Evolutionary conservation across 1,140 invertebrate genomes (phyloP).

Genomic region (Cydia pomonella): DNA sequence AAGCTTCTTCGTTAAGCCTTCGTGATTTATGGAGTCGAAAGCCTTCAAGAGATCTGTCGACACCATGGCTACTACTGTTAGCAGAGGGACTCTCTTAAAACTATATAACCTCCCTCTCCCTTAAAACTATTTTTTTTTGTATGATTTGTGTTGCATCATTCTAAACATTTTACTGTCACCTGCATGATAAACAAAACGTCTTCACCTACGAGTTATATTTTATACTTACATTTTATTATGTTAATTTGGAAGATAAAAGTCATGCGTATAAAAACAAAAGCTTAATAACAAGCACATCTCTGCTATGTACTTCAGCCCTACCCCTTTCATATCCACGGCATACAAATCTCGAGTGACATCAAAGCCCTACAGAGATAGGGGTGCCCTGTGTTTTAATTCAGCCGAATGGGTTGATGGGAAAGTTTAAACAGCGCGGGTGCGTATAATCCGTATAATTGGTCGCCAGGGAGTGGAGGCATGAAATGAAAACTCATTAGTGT

Average conservation of each 20-base stretch:
- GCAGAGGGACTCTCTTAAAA: too few relatives aligned
- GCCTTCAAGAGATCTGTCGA: too few relatives aligned
- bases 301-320: not conserved
- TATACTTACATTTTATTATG: not conserved
- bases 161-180: too few relatives aligned
- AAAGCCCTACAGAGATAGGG: constrained; percentile 51
- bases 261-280: not conserved
- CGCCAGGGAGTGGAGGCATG: constrained; percentile 43
- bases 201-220: constrained; percentile 30
- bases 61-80: too few relatives aligned
- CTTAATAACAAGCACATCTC: not conserved
- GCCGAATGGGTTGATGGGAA: constrained; percentile 59
- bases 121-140: too few relatives aligned
- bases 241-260: not conserved
- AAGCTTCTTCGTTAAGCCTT: too few relatives aligned
- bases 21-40: too few relatives aligned
- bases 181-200: not conserved
- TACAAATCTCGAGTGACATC: constrained; percentile 30
- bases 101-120: too few relatives aligned
- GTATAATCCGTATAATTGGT: constrained; percentile 55
- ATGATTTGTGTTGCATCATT: too few relatives aligned
- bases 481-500: constrained; percentile 50
- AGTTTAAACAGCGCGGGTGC: constrained; percentile 52
- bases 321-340: not conserved
- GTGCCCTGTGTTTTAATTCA: constrained; percentile 64